Evolutionary conservation across 1,140 invertebrate species (phyloP).

Genomic region (Laupala kohalensis): DNA sequence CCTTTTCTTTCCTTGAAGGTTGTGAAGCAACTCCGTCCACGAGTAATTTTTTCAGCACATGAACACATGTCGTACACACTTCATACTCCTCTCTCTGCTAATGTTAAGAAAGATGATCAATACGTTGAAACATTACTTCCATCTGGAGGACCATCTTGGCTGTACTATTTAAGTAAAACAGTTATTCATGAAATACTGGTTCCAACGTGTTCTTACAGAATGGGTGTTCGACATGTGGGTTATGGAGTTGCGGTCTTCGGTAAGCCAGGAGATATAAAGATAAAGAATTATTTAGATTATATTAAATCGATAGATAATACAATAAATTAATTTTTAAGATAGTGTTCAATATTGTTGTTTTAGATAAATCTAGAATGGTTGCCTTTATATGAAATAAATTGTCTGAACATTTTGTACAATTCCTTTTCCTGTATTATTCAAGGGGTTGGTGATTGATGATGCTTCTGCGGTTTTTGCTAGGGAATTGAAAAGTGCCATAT

Average conservation of each 20-base stretch:
- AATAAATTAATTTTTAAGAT: background rate
- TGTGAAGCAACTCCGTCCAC: slow-evolving; percentile 48
- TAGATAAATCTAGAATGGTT: background rate
- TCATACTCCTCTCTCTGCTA: slow-evolving; percentile 29
- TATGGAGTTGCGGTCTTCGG: slow-evolving; percentile 71
- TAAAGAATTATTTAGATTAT: too few relatives aligned
- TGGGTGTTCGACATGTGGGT: slow-evolving; percentile 74
- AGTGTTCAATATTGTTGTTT: background rate
- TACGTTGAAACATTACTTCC: slow-evolving; percentile 3
- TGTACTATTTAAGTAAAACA: slow-evolving; percentile 30
- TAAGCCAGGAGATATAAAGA: slow-evolving; percentile 30
- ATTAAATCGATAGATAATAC: background rate
- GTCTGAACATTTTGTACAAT: too few relatives aligned
- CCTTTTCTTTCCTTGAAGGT: slow-evolving; percentile 33
- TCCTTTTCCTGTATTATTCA: too few relatives aligned
- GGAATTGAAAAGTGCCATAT: too few relatives aligned
- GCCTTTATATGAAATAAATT: background rate
- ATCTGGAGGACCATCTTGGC: background rate
- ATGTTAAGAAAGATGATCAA: slow-evolving; percentile 13
- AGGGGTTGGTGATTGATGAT: too few relatives aligned
- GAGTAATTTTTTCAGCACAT: slow-evolving; percentile 74
- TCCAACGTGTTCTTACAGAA: slow-evolving; percentile 88
- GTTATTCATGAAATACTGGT: slow-evolving; percentile 71
- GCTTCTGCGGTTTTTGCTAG: too few relatives aligned
- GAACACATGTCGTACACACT: slow-evolving; percentile 62